These are phyloP conservation scores for Acipenser oxyrinchus DNA, from an alignment of 2,797 vertebrate species.

Conservation along the genomic window DNA sequence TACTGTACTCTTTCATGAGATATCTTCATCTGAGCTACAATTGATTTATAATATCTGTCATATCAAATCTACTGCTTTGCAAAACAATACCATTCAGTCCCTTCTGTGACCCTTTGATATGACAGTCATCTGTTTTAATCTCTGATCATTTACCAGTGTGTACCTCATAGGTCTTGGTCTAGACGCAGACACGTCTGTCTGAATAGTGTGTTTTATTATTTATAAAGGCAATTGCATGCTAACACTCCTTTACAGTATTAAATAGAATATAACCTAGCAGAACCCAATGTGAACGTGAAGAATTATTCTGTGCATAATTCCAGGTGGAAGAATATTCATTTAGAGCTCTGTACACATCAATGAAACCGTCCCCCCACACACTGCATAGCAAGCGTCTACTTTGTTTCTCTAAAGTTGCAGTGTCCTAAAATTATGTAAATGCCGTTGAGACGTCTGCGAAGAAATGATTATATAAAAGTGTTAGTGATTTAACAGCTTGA, in stretches of 20 bases:
- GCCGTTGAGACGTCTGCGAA: too few species aligned
- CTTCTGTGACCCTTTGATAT: neutral
- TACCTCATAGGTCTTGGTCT: neutral
- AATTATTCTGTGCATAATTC: neutral
- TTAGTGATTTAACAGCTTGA: too few species aligned
- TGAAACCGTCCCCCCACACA: too few species aligned
- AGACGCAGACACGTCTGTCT: neutral
- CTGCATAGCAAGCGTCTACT: too few species aligned
- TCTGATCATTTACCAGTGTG: neutral
- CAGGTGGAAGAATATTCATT: neutral
- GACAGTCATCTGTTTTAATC: neutral
- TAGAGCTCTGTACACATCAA: too few species aligned
- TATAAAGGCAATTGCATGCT: neutral
- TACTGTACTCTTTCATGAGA: neutral
- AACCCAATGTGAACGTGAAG: neutral
- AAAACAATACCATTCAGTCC: neutral
- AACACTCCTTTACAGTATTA: too few species aligned
- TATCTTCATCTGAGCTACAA: slow-evolving; percentile 1
- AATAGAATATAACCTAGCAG: too few species aligned
- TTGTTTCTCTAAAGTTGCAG: too few species aligned
- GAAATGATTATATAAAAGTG: too few species aligned
- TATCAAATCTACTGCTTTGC: neutral
- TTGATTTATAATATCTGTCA: slow-evolving; percentile 3
- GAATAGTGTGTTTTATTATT: neutral
- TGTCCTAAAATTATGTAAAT: too few species aligned